phyloP scores from a whole-genome alignment of 2,888 invertebrate genomes.

The Trichogramma dendrolimi region DNA sequence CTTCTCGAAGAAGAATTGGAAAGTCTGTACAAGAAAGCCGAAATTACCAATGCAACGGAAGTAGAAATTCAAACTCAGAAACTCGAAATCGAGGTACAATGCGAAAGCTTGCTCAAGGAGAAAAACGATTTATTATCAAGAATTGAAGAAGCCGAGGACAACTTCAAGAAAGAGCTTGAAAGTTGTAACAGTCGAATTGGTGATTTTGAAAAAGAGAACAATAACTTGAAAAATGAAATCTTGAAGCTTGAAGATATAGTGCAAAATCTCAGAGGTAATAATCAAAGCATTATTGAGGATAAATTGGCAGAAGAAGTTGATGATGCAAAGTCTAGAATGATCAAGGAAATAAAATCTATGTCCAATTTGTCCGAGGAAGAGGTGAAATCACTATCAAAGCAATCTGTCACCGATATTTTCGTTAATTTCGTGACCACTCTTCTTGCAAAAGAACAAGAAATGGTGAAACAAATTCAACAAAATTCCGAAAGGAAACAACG shows the following conservation, averaged over 20 bases:
- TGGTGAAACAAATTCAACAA: conserved; percentile 36
- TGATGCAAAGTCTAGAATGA: conserved; percentile 32
- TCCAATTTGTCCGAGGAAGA: conserved; percentile 19
- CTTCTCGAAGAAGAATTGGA: conserved; percentile 30
- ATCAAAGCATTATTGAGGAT: conserved; percentile 12
- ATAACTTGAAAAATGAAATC: conserved; percentile 31
- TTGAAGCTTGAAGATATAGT: conserved; percentile 26
- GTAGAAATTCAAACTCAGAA: conserved; percentile 33
- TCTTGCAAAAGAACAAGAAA: conserved; percentile 42
- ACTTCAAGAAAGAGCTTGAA: conserved; percentile 23
- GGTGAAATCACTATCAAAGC: conserved; percentile 24
- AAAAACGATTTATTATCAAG: conserved; percentile 21
- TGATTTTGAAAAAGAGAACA: conserved; percentile 37
- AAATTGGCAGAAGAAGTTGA: conserved; percentile 23
- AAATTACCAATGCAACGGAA: conserved; percentile 23
- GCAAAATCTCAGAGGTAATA: conserved; percentile 9
- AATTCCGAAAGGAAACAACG: conserved; percentile 32
- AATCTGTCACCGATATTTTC: conserved; percentile 39
- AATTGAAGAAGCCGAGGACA: conserved; percentile 14
- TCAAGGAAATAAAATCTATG: conserved; percentile 41
- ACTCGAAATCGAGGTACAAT: conserved; percentile 32
- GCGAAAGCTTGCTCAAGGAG: conserved; percentile 34
- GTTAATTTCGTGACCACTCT: conserved; percentile 38
- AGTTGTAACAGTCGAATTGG: conserved; percentile 11
- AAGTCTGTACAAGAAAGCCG: conserved; percentile 30